phyloP scores from a whole-genome alignment of 1,140 invertebrate genomes.

The Wiebesia pumilae region DNA sequence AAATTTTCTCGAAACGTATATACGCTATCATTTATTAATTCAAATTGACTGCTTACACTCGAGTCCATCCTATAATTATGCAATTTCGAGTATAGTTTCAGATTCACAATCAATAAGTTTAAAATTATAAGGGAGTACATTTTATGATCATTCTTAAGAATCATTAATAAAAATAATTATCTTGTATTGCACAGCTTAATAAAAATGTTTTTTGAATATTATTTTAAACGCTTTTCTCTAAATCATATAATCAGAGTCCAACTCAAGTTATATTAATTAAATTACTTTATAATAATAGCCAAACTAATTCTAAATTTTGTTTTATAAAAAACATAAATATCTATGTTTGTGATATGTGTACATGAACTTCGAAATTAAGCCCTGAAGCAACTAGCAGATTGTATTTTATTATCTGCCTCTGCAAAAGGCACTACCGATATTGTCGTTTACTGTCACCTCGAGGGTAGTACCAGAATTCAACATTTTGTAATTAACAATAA shows the following conservation, averaged over 20 bases:
- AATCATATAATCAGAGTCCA: neutral
- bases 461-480: neutral
- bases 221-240: neutral
- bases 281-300: neutral
- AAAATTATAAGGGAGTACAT: neutral
- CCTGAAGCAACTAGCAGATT: neutral
- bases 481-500: slow-evolving; percentile 5
- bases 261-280: neutral
- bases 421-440: neutral
- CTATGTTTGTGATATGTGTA: neutral
- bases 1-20: neutral
- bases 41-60: neutral
- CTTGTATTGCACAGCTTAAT: neutral
- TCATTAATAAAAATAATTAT: neutral
- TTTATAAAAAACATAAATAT: neutral
- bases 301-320: slow-evolving; percentile 7
- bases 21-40: neutral
- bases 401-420: neutral
- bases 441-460: neutral
- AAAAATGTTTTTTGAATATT: neutral
- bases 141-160: neutral
- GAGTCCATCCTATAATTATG: neutral
- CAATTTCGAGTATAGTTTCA: neutral
- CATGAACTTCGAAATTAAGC: neutral
- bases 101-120: neutral